Evolutionary conservation across 2,113 vertebrate genomes (phyloP), one percentile per base, ranked within the genome.

Genomic region (Gobiocypris rarus): DNA sequence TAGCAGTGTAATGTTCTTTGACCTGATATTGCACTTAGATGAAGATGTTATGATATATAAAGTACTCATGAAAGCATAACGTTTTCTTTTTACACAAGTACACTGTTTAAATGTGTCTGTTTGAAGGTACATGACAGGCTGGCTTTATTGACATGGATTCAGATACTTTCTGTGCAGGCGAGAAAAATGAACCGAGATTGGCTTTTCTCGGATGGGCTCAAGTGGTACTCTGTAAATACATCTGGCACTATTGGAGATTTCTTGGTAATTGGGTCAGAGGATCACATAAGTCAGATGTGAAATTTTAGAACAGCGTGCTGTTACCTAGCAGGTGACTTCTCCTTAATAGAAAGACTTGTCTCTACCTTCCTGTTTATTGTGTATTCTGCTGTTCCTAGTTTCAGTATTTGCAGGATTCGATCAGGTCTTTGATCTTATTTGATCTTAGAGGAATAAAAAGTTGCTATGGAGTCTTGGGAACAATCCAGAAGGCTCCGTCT

Each of bases 201-300:
- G 43, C 58, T 43, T 61, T 52, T 75, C 73, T 75, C 78, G 22
- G 75, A 87, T 28, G 7, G 9, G 59, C 43, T 81, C 10, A 15
- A 67, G 34, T 67, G 59, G 78, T 61, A 81, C 38, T 79, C 75
- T 38, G 34, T 77, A 78, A 78, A 79, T 50, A 70, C 41, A 48
- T 22, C 34, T 48, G 75, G 9, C 65, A 17, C 79, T 73, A 75
- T 15, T 22, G 48, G 38, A 81, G 76, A 74, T 75, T 17, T 50
- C 67, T 22, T 81, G 8, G 13, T 43, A 48, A 74, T 87, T 82
- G 54, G 43, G 50, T 87, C 70, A 56, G 61, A 73, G 31, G 73
- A 84, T 77, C 59, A 65, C 41, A 75, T 73, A 52, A 76, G 61
- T 73, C 83, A 84, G 63, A 85, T 82, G 86, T 56, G 83, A 50